Conservation (phyloP, 1,140 invertebrate genomes). For the Berghia stephanieae region DNA sequence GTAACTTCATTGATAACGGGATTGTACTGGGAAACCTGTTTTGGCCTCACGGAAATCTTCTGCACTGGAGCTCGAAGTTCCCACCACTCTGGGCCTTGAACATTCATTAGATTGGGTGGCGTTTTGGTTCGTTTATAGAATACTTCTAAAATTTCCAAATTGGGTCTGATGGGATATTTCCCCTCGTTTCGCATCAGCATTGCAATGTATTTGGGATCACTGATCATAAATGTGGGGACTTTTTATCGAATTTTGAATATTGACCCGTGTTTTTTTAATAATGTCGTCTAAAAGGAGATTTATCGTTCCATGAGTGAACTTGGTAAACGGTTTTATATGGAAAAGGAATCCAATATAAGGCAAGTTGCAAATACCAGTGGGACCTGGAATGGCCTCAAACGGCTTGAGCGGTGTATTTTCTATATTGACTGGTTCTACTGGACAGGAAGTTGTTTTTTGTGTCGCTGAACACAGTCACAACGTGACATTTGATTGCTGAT, state of each 20-base stretch:
- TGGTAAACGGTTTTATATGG: constrained; percentile 14
- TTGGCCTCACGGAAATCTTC: not conserved
- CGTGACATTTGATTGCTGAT: no score
- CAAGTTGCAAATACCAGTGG: not conserved
- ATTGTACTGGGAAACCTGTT: not conserved
- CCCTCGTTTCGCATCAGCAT: constrained; percentile 16
- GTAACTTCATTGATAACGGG: not conserved
- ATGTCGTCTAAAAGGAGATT: not conserved
- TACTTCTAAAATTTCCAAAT: not conserved
- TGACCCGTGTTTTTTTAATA: constrained; percentile 13
- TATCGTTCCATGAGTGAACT: not conserved
- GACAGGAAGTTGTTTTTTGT: no score
- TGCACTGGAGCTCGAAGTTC: not conserved
- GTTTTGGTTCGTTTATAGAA: no score
- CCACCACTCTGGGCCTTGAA: not conserved
- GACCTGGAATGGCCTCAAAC: constrained; percentile 12
- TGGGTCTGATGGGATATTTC: not conserved
- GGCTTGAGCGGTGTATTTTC: not conserved
- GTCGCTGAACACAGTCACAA: no score
- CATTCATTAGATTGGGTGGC: no score
- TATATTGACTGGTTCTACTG: no score
- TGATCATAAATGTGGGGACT: not conserved
- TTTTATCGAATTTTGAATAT: not conserved
- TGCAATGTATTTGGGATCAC: constrained; percentile 11
- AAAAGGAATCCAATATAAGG: not conserved